These are phyloP conservation scores for Ormyrus labotus DNA, from an alignment of 2,888 invertebrate species.

Conservation along the genomic window DNA sequence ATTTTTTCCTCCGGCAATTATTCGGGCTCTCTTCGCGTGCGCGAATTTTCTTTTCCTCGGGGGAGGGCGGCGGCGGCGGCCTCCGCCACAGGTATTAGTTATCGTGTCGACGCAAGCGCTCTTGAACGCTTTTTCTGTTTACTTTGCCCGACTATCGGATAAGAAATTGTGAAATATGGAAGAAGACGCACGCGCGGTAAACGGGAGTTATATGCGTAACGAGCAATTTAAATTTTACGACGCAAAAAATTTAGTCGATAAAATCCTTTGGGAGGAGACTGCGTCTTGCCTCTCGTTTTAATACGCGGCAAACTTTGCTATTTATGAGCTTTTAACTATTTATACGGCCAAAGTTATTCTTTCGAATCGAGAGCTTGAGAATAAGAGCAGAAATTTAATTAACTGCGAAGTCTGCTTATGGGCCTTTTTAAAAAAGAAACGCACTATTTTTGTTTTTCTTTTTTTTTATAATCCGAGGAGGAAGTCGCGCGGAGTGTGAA, in stretches of 20 bases:
- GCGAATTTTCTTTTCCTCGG: constrained; percentile 3
- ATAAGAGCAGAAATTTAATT: too few species aligned
- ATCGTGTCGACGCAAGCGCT: neutral
- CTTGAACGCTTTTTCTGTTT: neutral
- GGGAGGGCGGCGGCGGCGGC: neutral
- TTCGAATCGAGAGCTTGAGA: too few species aligned
- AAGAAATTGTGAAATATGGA: constrained; percentile 19
- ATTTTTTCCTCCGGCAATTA: neutral
- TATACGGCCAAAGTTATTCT: too few species aligned
- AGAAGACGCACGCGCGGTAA: neutral
- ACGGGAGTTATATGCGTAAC: neutral
- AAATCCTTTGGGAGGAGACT: neutral
- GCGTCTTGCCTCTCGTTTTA: too few species aligned
- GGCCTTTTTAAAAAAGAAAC: too few species aligned
- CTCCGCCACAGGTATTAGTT: neutral
- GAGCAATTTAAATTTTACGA: constrained; percentile 14
- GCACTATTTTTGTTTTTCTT: too few species aligned
- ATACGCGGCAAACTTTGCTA: neutral
- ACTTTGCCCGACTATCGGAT: neutral
- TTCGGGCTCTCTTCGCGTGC: constrained; percentile 5
- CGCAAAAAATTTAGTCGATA: neutral
- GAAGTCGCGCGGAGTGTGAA: too few species aligned
- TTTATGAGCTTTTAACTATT: neutral
- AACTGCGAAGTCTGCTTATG: too few species aligned
- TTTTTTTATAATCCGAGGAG: too few species aligned